Percentiles rank a stretch among this genome's conserved stretches.
phyloP scores from a whole-genome alignment of 2,113 vertebrate species.

The Tympanuchus pallidicinctus region DNA sequence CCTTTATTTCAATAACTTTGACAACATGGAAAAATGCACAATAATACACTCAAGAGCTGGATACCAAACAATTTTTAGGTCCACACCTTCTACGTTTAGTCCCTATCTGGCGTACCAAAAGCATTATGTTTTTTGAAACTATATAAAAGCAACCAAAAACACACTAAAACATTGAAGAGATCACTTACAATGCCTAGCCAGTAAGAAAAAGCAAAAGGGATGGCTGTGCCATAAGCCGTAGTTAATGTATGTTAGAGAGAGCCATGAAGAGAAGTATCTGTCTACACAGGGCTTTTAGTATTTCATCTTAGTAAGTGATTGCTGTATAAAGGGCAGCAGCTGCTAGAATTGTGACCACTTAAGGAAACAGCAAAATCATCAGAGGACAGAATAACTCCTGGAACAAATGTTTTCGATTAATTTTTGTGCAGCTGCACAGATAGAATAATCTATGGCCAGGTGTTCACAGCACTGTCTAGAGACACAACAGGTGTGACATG shows the following conservation, averaged over 20 bases:
- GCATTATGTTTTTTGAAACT: not conserved
- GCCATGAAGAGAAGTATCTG: not conserved
- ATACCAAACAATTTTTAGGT: not conserved
- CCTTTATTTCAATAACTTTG: not conserved
- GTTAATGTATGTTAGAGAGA: fast-evolving
- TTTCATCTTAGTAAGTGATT: not conserved
- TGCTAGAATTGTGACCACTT: not conserved
- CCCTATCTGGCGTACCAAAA: not conserved
- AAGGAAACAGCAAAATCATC: not conserved
- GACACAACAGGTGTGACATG: slow-evolving; percentile 2
- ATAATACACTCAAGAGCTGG: not conserved
- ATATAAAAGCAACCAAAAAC: not conserved
- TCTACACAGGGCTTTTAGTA: not conserved
- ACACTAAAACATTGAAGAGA: not conserved
- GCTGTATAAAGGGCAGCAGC: not conserved
- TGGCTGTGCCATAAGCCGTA: not conserved
- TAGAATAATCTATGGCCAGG: slow-evolving; percentile 6
- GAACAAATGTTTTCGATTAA: not conserved
- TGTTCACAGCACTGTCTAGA: not conserved
- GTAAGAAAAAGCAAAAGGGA: not conserved
- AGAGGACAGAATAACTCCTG: not conserved
- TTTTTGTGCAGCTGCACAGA: slow-evolving; percentile 26
- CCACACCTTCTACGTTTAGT: not conserved
- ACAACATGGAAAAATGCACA: not conserved
- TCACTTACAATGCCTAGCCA: not conserved